Evolutionary conservation across 2,113 vertebrate genomes (phyloP).

Genomic region (Numida meleagris): DNA sequence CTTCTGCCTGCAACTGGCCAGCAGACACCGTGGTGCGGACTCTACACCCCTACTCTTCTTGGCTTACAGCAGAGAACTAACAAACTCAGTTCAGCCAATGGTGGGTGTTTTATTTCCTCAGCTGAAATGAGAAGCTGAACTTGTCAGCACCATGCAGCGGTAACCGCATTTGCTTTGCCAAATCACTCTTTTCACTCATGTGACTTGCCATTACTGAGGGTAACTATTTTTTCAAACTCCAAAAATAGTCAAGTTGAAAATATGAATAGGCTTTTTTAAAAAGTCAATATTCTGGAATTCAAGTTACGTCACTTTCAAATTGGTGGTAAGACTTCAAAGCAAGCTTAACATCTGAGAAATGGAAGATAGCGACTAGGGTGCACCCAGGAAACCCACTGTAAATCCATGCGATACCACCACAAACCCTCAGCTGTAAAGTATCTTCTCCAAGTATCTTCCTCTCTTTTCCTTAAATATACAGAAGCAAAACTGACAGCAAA

Average conservation of each 20-base stretch:
- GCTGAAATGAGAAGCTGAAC: neutral
- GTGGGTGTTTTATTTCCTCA: neutral
- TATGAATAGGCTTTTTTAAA: neutral
- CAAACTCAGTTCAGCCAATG: neutral
- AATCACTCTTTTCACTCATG: neutral
- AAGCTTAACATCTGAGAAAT: neutral
- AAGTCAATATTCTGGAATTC: neutral
- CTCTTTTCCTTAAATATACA: neutral
- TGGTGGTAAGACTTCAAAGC: neutral
- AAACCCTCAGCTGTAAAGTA: neutral
- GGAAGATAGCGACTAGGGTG: neutral
- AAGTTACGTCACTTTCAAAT: neutral
- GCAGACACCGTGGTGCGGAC: neutral
- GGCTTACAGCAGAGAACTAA: neutral
- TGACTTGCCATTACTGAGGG: neutral
- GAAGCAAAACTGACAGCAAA: neutral
- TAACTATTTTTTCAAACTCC: neutral
- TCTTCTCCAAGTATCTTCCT: neutral
- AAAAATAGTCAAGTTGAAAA: neutral
- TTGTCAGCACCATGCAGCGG: neutral
- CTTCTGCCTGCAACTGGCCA: neutral
- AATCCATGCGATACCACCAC: neutral
- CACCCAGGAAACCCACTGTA: neutral
- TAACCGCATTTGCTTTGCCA: neutral
- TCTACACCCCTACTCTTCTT: neutral